Evolutionary conservation across 2,888 invertebrate species (phyloP), one percentile per base, ranked within the genome.

Genomic region (Caenorhabditis angaria): DNA sequence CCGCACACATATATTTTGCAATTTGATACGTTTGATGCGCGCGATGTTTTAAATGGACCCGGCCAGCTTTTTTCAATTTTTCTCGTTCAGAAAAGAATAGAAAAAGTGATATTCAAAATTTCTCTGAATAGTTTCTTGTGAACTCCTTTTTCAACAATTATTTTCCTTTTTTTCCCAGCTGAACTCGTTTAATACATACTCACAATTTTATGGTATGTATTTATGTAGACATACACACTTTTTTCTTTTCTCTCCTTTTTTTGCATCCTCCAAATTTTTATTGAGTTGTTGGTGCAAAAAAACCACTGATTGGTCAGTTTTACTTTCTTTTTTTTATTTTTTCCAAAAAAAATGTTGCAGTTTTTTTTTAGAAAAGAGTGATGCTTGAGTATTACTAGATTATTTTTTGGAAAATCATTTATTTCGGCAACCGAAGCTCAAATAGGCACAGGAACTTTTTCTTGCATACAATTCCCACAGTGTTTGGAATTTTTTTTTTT

Each of bases 21-120:
- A 41, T 41, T 41, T 41, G 41, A 41, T 41, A 41, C 41, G 41
- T 41, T 41, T 41, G 41, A 41, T 41, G 41, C 41, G 41, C 41
- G 41, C n/a, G n/a, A 41, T 41, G 41, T 41, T 41, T 41, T 41
- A 41, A 41, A 41, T 41, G 41, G 41, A 41, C 41, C 41, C 18
- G 14, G 41, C 41, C 41, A 32, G 32, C 41, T 10, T 12, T 41
- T 41, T 14, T 41, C 3, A 41, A 41, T 18, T 6, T 41, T 18
- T 41, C 41, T 10, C 10, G 32, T 8, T 32, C 32, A 32, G 12
- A 32, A 32, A 32, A 32, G 12, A 8, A 8, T 32, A 12, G 12
- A 32, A 32, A 32, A 32, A 32, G 12, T 12, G 32, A 12, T 32
- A 5, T 5, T 5, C 12, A 32, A 32, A 32, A 32, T 32, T 32